A percentile compares a stretch with the other conserved stretches of the same genome.
phyloP scores from a whole-genome alignment of 2,113 vertebrate species.

The Erinaceus europaeus region DNA sequence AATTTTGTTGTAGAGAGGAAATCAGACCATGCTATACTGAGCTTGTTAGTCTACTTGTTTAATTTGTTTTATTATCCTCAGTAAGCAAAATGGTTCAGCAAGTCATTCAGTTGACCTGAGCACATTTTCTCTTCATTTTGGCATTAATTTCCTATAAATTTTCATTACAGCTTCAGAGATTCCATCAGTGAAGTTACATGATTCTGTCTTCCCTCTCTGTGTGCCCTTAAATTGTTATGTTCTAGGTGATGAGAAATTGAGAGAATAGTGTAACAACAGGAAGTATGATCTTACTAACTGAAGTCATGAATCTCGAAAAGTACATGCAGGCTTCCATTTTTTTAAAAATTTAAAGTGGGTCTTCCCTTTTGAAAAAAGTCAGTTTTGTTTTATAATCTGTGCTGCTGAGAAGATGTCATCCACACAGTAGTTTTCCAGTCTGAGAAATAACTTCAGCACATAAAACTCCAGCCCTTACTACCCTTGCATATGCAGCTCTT shows the following conservation, averaged over 20 bases:
- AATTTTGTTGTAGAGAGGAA: background rate
- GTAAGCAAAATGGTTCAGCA: background rate
- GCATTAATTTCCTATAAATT: no score
- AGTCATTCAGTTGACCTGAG: background rate
- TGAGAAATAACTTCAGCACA: background rate
- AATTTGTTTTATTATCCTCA: background rate
- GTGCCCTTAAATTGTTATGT: background rate
- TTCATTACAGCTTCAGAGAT: background rate
- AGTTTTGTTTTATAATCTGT: no score
- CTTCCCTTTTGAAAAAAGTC: no score
- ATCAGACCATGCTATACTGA: background rate
- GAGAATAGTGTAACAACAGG: background rate
- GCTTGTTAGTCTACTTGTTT: background rate
- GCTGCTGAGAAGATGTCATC: background rate
- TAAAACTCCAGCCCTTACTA: background rate
- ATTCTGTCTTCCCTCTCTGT: background rate
- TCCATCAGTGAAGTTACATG: background rate
- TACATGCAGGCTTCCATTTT: background rate
- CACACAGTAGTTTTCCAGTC: background rate
- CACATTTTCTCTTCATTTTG: background rate
- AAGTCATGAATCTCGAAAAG: slow-evolving; percentile 7
- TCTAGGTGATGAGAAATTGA: background rate
- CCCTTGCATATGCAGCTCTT: background rate
- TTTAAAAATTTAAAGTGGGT: no score
- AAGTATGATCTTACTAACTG: slow-evolving; percentile 6